phyloP scores from a whole-genome alignment of 2,888 invertebrate species.

The Aphelenchoides bicaudatus region DNA sequence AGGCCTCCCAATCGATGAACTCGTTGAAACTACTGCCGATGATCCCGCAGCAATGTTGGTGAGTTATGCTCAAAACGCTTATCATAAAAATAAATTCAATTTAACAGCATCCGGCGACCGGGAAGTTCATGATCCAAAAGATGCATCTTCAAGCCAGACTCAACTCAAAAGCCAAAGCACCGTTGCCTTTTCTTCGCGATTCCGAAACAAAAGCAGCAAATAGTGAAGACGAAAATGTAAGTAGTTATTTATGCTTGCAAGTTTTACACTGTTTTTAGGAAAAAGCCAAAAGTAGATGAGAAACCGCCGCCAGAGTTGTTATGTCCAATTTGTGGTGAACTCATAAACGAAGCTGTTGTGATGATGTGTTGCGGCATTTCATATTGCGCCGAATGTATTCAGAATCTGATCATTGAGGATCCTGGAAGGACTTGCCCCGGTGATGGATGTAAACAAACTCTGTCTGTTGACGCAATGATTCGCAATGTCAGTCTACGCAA shows the following conservation, averaged over 20 bases:
- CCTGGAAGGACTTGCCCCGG: background rate
- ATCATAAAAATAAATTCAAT: too few relatives aligned
- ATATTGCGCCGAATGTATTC: background rate
- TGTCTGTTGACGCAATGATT: background rate
- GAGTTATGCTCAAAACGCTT: too few relatives aligned
- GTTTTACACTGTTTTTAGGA: too few relatives aligned
- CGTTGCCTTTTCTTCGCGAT: slow-evolving; percentile 7
- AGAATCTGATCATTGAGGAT: background rate
- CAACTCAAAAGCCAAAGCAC: slow-evolving; percentile 60
- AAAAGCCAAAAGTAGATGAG: too few relatives aligned
- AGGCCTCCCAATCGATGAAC: slow-evolving; percentile 77
- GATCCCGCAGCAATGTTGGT: slow-evolving; percentile 63
- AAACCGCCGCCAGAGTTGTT: slow-evolving; percentile 22
- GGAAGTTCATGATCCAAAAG: slow-evolving; percentile 63
- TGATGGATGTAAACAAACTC: background rate
- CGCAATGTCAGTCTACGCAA: background rate
- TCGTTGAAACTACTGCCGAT: slow-evolving; percentile 60
- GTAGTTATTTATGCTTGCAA: too few relatives aligned
- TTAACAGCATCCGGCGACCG: too few relatives aligned
- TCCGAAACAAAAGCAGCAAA: too few relatives aligned
- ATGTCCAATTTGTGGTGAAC: slow-evolving; percentile 15
- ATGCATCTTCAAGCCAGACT: slow-evolving; percentile 74
- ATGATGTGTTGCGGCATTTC: background rate
- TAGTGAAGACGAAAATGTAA: too few relatives aligned
- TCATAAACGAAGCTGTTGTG: background rate